These are phyloP conservation scores for Netelia melanura DNA, from an alignment of 2,888 invertebrate species.

Conservation along the genomic window DNA sequence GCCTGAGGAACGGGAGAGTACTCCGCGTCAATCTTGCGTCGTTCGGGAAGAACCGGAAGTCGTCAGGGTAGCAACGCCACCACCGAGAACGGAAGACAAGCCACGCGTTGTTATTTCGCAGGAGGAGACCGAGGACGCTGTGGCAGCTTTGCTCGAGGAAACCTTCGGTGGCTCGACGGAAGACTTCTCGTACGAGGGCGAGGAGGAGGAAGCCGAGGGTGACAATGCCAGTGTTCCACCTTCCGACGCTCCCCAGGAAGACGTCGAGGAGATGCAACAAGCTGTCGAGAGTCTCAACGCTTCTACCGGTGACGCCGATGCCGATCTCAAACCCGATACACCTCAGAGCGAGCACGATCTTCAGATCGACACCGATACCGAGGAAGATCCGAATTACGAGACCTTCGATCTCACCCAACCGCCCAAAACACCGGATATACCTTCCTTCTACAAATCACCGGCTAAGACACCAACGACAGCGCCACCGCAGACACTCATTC, in stretches of 20 bases:
- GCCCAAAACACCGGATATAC: constrained; percentile 87
- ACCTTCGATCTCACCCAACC: constrained; percentile 86
- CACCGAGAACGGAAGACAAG: constrained; percentile 90
- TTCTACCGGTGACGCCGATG: constrained; percentile 84
- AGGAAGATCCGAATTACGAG: constrained; percentile 87
- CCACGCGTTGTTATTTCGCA: constrained; percentile 94
- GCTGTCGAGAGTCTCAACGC: constrained; percentile 93
- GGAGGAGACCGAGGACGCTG: constrained; percentile 97
- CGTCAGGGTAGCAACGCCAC: constrained; percentile 85
- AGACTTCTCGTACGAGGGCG: constrained; percentile 84
- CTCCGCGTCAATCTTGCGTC: constrained; percentile 74
- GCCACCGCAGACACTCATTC: constrained; percentile 70
- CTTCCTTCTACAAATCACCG: constrained; percentile 86
- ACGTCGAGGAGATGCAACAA: constrained; percentile 93
- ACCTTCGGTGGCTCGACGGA: constrained; percentile 90
- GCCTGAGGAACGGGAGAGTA: constrained; percentile 81
- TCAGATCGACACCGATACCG: constrained; percentile 94
- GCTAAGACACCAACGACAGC: constrained; percentile 78
- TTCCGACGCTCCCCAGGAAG: constrained; percentile 88
- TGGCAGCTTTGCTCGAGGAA: constrained; percentile 94
- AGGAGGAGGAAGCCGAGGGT: constrained; percentile 84
- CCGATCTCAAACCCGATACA: constrained; percentile 91
- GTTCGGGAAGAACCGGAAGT: constrained; percentile 80
- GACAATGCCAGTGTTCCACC: constrained; percentile 85
- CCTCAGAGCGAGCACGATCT: constrained; percentile 94